phyloP scores from a whole-genome alignment of 2,888 invertebrate genomes.

The Leucophora obtusa region DNA sequence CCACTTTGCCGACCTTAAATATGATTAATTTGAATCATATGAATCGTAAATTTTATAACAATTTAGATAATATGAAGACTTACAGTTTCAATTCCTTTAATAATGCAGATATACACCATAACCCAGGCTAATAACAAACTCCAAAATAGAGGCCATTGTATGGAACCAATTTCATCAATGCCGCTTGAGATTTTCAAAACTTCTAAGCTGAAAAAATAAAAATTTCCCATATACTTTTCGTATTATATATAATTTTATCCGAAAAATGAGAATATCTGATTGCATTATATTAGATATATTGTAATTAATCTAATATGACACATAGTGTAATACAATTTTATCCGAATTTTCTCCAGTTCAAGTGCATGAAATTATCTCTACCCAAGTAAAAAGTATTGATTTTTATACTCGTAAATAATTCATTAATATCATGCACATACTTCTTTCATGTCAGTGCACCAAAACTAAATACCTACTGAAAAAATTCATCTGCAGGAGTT shows the following conservation, averaged over 20 bases:
- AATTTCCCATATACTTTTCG: too few relatives aligned
- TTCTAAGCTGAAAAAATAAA: constrained; percentile 80
- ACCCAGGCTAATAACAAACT: constrained; percentile 89
- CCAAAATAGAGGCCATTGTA: constrained; percentile 89
- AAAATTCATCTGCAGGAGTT: constrained; percentile 90
- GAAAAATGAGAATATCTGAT: too few relatives aligned
- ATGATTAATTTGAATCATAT: neutral
- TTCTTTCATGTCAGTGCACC: too few relatives aligned
- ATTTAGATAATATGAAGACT: constrained; percentile 23
- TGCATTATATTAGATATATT: too few relatives aligned
- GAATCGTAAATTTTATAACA: neutral
- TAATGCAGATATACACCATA: constrained; percentile 89
- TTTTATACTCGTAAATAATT: too few relatives aligned
- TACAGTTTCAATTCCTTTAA: constrained; percentile 89
- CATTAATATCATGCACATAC: too few relatives aligned
- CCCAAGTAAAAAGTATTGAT: too few relatives aligned
- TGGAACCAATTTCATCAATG: constrained; percentile 85
- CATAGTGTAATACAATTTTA: too few relatives aligned
- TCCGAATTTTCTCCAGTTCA: too few relatives aligned
- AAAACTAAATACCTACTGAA: constrained; percentile 82
- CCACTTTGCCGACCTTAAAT: constrained; percentile 79
- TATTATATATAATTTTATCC: too few relatives aligned
- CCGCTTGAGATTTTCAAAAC: constrained; percentile 87
- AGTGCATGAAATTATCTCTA: too few relatives aligned
- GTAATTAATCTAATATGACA: too few relatives aligned